Evolutionary conservation across 2,797 vertebrate species (phyloP), one percentile per base, ranked within the genome.

Genomic region (Aeoliscus strigatus): DNA sequence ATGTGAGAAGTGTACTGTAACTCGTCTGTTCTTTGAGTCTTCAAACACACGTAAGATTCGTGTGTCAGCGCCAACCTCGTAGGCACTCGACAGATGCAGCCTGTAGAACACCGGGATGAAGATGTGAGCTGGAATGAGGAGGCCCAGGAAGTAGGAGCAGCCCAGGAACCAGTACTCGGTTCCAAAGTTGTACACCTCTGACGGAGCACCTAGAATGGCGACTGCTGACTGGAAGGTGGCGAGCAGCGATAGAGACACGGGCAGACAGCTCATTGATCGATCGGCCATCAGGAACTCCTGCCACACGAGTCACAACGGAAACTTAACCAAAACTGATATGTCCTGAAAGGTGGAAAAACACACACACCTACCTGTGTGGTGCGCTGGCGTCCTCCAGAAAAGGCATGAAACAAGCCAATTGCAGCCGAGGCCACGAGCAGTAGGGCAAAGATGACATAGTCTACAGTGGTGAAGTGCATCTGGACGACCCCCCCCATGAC

Each of bases 101-200:
- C 91, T 89, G 87, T 98, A 98, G 74, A 97, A 92, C 43, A 96
- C 6, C 0, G 94, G 95, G 67, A 98, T 89, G 81, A 97, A 98
- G 74, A 98, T 0, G 7, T 93, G 91, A 0, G 93, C 94, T 0
- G 94, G 93, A 60, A 97, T 92, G 57, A 97, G 70, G 33, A 97
- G 89, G 4, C 94, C 94, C 50, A 96, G 79, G 9, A 96, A 14
- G 66, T 98, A 98, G 57, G 87, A 89, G 49, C 89, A 93, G 60
- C 94, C 94, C 0, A 98, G 89, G 80, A 98, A 97, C 95, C 95
- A 97, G 66, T 97, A 98, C 84, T 95, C 88, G 0, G 94, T 97
- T 10, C 95, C 95, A 1, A 87, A 87, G 1, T 54, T 68, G 70
- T 90, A 98, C 72, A 97, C 88, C 73, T 98, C 94, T 0, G 87